Conservation (phyloP, 2,797 vertebrate species). For the Myoxocephalus aenaeus region DNA sequence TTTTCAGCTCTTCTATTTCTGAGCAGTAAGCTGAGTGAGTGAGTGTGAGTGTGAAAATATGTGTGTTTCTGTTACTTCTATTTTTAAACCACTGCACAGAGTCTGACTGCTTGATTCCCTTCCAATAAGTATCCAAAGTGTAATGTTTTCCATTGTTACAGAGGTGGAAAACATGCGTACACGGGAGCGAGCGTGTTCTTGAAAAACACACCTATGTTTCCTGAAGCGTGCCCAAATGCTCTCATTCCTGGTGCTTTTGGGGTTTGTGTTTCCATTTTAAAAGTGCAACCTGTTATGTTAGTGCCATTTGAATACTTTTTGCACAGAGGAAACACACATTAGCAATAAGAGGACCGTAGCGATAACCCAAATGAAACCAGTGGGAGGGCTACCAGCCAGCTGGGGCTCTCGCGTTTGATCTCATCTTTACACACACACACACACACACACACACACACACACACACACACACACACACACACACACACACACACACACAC, state of each 20-base stretch:
- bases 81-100: constrained; percentile 64
- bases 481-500: neutral
- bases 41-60: constrained; percentile 12
- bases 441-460: neutral
- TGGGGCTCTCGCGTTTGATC: constrained; percentile 68
- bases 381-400: constrained; percentile 64
- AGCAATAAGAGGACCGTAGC: constrained; percentile 34
- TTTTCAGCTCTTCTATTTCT: constrained; percentile 58
- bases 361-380: constrained; percentile 64
- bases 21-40: constrained; percentile 33
- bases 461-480: neutral
- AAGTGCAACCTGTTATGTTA: neutral
- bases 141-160: constrained; percentile 62
- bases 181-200: constrained; percentile 18
- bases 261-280: constrained; percentile 22
- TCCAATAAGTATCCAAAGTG: constrained; percentile 40
- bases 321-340: neutral
- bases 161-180: constrained; percentile 41
- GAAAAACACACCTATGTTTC: neutral
- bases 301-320: neutral
- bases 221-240: neutral
- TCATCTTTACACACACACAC: constrained; percentile 27
- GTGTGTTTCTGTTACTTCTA: constrained; percentile 55
- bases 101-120: constrained; percentile 40
- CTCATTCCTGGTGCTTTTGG: constrained; percentile 12